Evolutionary conservation across 2,888 invertebrate species (phyloP).

Genomic region (Hirtodrosophila trivittata): DNA sequence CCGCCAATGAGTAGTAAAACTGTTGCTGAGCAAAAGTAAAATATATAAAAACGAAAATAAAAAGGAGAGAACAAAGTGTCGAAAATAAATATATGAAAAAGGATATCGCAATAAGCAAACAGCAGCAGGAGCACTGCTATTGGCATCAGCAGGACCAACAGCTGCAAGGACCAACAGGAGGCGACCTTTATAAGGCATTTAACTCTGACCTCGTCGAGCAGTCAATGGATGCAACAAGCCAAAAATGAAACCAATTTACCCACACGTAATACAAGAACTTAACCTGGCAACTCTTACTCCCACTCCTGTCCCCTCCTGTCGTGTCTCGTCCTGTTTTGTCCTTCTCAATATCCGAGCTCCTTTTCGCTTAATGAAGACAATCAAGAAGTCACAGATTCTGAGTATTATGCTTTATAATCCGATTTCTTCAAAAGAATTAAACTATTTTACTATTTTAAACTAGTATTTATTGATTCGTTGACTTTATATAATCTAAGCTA

Average conservation of each 20-base stretch:
- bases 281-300: too few relatives aligned
- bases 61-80: conserved; percentile 53
- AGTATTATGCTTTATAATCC: too few relatives aligned
- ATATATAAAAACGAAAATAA: conserved; percentile 17
- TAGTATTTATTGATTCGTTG: too few relatives aligned
- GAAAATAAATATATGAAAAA: conserved; percentile 59
- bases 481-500: too few relatives aligned
- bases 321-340: too few relatives aligned
- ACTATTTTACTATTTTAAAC: too few relatives aligned
- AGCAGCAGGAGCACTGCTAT: conserved; percentile 4
- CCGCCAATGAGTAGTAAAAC: conserved; percentile 72
- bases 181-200: conserved; percentile 8
- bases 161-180: conserved; percentile 10
- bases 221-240: conserved; percentile 9
- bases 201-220: conserved; percentile 2
- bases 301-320: too few relatives aligned
- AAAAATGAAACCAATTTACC: background rate
- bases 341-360: too few relatives aligned
- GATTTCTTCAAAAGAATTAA: too few relatives aligned
- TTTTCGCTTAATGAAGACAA: too few relatives aligned
- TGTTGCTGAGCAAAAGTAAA: conserved; percentile 65
- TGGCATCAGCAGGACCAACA: conserved; percentile 3
- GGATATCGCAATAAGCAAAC: conserved; percentile 27
- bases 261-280: too few relatives aligned
- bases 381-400: too few relatives aligned